Evolutionary conservation across 1,140 invertebrate species (phyloP).

Genomic region (Saccostrea cuccullata): DNA sequence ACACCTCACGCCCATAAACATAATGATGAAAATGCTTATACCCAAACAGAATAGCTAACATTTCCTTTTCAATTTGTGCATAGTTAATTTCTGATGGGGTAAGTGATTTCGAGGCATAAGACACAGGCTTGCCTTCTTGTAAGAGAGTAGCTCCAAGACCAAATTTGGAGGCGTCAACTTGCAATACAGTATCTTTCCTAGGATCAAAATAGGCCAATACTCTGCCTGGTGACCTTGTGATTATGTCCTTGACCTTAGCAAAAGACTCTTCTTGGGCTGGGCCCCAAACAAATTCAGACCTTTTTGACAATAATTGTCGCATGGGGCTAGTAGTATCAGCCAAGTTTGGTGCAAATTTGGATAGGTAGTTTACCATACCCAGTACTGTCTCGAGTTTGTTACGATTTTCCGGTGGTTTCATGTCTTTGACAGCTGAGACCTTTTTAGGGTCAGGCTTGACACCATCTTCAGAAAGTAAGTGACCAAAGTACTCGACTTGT

Average conservation of each 20-base stretch:
- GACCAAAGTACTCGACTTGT: too few species aligned
- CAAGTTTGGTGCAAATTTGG: too few species aligned
- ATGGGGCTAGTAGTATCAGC: too few species aligned
- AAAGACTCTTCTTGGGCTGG: not conserved
- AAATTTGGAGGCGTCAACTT: conserved; percentile 58
- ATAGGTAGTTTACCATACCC: too few species aligned
- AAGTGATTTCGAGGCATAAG: conserved; percentile 53
- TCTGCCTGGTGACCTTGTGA: conserved; percentile 9
- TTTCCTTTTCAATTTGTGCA: conserved; percentile 80
- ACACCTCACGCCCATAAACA: too few species aligned
- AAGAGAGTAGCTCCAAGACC: too few species aligned
- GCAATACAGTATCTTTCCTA: not conserved
- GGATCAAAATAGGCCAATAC: conserved; percentile 51
- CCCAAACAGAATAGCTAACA: conserved; percentile 79
- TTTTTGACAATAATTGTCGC: too few species aligned
- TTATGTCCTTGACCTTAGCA: too few species aligned
- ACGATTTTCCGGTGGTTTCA: not conserved
- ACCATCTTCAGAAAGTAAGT: too few species aligned
- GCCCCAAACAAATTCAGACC: not conserved
- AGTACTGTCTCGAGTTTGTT: not conserved
- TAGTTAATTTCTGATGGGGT: conserved; percentile 78
- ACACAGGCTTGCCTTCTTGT: too few species aligned
- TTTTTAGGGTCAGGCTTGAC: not conserved
- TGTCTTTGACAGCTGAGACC: not conserved
- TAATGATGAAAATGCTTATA: conserved; percentile 80